Evolutionary conservation across 2,888 invertebrate species (phyloP).

Genomic region (Acrobasis suavella): DNA sequence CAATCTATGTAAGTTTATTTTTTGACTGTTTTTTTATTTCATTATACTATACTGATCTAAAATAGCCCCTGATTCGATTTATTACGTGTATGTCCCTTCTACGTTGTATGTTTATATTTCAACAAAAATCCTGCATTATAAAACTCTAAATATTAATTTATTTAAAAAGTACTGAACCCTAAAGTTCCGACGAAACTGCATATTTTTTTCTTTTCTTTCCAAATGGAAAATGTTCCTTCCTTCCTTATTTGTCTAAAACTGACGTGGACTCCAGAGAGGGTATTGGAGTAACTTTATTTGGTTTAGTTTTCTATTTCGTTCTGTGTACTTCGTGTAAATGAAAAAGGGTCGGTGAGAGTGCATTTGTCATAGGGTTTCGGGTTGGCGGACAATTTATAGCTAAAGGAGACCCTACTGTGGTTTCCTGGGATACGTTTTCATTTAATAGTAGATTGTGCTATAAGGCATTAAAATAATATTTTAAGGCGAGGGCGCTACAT

Average conservation of each 20-base stretch:
- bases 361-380: conserved; percentile 55
- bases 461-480: too few species aligned
- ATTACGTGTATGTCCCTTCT: too few species aligned
- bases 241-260: conserved; percentile 73
- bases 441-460: too few species aligned
- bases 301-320: conserved; percentile 61
- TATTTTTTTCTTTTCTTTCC: conserved; percentile 41
- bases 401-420: conserved; percentile 27
- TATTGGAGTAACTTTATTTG: conserved; percentile 62
- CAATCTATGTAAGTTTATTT: too few species aligned
- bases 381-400: conserved; percentile 46
- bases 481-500: too few species aligned
- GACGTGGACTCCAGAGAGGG: conserved; percentile 53
- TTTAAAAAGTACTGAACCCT: conserved; percentile 28
- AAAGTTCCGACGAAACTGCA: conserved; percentile 16
- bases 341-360: conserved; percentile 57
- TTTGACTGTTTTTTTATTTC: too few species aligned
- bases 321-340: conserved; percentile 60
- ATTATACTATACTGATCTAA: too few species aligned
- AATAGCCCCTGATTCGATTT: too few species aligned
- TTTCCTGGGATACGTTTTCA: conserved; percentile 27
- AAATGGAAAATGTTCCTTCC: conserved; percentile 59
- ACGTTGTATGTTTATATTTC: too few species aligned
- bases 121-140: too few species aligned
- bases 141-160: background rate